Conservation (phyloP, 2,888 invertebrate genomes). For the Habrosyne pyritoides region DNA sequence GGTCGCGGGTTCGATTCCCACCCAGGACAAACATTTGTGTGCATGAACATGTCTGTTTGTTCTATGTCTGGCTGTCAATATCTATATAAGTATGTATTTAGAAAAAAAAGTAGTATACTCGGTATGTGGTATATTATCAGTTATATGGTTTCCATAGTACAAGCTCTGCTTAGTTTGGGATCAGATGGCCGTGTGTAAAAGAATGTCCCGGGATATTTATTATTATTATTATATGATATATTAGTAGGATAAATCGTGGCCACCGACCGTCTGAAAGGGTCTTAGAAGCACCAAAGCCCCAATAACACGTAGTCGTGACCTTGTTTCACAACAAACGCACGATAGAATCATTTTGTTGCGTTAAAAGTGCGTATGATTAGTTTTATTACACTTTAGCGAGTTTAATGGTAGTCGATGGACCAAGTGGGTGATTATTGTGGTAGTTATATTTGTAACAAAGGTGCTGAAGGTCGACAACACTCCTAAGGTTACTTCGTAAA, state of each 20-base stretch:
- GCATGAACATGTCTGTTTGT: too few relatives aligned
- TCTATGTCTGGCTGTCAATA: too few relatives aligned
- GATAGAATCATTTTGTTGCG: conserved; percentile 42
- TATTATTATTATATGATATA: background rate
- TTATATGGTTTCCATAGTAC: too few relatives aligned
- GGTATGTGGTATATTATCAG: too few relatives aligned
- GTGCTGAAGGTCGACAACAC: background rate
- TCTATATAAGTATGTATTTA: too few relatives aligned
- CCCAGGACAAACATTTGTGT: too few relatives aligned
- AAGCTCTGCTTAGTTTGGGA: too few relatives aligned
- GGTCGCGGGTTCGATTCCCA: too few relatives aligned
- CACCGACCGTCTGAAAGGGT: conserved; percentile 21
- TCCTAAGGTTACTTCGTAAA: background rate
- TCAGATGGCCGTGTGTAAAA: too few relatives aligned
- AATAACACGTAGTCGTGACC: conserved; percentile 40
- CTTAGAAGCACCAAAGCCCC: conserved; percentile 15
- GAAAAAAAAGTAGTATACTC: too few relatives aligned
- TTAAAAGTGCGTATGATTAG: conserved; percentile 50
- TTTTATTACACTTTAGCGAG: conserved; percentile 28
- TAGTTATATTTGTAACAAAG: background rate
- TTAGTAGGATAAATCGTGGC: background rate
- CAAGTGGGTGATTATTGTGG: conserved; percentile 10
- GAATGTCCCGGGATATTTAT: too few relatives aligned
- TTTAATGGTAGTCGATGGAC: conserved; percentile 4
- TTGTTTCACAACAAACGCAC: conserved; percentile 44